These are phyloP conservation scores for Diplolepis rosae DNA, from an alignment of 2,888 invertebrate genomes.

Conservation along the genomic window DNA sequence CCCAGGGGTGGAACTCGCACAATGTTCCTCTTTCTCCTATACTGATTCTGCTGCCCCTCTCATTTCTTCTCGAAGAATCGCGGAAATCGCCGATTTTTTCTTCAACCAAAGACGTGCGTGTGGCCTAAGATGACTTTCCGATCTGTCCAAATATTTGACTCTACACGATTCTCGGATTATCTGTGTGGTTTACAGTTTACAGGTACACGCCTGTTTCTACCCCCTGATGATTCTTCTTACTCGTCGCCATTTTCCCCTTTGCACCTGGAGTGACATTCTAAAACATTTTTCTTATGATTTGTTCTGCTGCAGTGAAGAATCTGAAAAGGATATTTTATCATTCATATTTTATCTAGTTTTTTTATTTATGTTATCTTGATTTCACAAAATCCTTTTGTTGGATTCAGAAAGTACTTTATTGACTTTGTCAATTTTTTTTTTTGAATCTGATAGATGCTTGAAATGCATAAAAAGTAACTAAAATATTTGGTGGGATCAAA, in stretches of 20 bases:
- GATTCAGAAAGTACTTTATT: too few species aligned
- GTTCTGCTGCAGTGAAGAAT: not conserved
- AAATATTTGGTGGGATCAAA: too few species aligned
- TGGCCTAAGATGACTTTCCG: constrained; percentile 61
- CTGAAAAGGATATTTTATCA: not conserved
- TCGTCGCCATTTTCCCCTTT: not conserved
- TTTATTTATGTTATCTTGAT: too few species aligned
- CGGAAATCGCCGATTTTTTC: constrained; percentile 51
- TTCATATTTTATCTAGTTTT: too few species aligned
- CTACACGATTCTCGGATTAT: constrained; percentile 37
- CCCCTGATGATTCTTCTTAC: constrained; percentile 26
- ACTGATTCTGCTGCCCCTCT: constrained; percentile 49
- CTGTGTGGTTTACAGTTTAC: constrained; percentile 34
- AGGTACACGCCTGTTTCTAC: constrained; percentile 34
- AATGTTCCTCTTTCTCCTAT: constrained; percentile 64
- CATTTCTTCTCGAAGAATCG: constrained; percentile 45
- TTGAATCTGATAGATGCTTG: too few species aligned
- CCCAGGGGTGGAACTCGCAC: constrained; percentile 62
- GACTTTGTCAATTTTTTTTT: too few species aligned
- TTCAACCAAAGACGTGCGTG: constrained; percentile 48
- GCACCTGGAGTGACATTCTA: constrained; percentile 4
- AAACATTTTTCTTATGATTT: not conserved
- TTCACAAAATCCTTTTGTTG: too few species aligned
- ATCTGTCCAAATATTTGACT: constrained; percentile 70
- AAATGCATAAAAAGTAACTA: too few species aligned